Evolutionary conservation across 2,888 invertebrate species (phyloP).

Genomic region (Lasius platythorax): DNA sequence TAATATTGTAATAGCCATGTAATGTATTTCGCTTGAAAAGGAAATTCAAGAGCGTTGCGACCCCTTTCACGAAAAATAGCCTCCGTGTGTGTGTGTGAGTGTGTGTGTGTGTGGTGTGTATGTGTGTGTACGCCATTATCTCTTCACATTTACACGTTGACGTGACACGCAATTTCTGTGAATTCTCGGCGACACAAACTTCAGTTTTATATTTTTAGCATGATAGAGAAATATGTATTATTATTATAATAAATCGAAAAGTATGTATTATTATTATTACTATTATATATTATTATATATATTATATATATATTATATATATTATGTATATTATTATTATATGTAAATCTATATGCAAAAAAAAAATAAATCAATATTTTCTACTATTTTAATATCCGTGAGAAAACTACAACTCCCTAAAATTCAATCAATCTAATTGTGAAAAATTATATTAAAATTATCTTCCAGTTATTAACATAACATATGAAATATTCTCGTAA

Average conservation of each 20-base stretch:
- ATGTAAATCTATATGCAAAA: neutral
- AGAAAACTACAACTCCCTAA: neutral
- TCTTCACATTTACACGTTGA: slow-evolving; percentile 26
- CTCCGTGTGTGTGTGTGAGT: neutral
- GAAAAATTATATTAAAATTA: neutral
- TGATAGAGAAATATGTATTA: neutral
- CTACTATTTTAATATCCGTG: neutral
- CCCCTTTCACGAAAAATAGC: slow-evolving; percentile 15
- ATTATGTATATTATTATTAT: neutral
- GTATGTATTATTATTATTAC: too few species aligned
- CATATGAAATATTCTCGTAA: neutral
- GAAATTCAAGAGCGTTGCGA: neutral
- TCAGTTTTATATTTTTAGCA: neutral
- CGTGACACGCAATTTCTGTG: slow-evolving; percentile 40
- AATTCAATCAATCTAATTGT: neutral
- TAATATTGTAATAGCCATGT: neutral
- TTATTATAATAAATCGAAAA: too few species aligned
- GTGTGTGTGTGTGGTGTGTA: too few species aligned
- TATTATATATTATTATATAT: too few species aligned
- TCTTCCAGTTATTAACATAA: neutral
- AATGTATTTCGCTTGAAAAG: neutral
- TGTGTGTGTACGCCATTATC: slow-evolving; percentile 7
- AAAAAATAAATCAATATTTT: slow-evolving; percentile 2
- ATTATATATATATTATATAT: too few species aligned
- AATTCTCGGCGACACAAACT: slow-evolving; percentile 12